A percentile compares a stretch with the other conserved stretches of the same genome.
Conservation (phyloP, 1,140 invertebrate species). For the Cherax destructor region DNA sequence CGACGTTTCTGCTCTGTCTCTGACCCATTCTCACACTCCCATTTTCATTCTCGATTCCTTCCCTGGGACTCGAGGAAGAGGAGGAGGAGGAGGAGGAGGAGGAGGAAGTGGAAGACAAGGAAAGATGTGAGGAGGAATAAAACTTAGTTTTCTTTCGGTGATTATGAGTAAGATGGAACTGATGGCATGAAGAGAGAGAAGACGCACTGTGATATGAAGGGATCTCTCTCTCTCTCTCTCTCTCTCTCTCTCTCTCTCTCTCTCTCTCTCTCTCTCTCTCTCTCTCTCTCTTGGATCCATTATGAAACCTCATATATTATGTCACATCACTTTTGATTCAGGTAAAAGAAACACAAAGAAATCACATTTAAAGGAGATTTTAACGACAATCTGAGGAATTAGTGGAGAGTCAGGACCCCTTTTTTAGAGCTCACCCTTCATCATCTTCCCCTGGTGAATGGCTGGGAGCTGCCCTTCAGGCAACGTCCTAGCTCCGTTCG, state of each 20-base stretch:
- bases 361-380: no score
- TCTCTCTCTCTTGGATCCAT: background rate
- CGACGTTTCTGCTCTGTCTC: slow-evolving; percentile 51
- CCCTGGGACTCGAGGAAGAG: background rate
- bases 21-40: slow-evolving; percentile 42
- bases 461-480: no score
- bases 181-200: background rate
- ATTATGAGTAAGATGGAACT: background rate
- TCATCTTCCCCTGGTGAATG: no score
- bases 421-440: no score
- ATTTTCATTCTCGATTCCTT: slow-evolving; percentile 32
- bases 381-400: no score
- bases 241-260: background rate
- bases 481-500: no score
- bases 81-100: no score
- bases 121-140: background rate
- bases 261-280: background rate
- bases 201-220: background rate
- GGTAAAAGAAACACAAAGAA: no score
- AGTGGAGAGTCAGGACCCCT: no score
- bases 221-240: no score
- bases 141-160: background rate
- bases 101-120: background rate
- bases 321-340: no score
- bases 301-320: background rate